Percentiles rank a stretch among this genome's conserved stretches.
phyloP scores from a whole-genome alignment of 1,140 invertebrate species.

The Drosophila mauritiana region DNA sequence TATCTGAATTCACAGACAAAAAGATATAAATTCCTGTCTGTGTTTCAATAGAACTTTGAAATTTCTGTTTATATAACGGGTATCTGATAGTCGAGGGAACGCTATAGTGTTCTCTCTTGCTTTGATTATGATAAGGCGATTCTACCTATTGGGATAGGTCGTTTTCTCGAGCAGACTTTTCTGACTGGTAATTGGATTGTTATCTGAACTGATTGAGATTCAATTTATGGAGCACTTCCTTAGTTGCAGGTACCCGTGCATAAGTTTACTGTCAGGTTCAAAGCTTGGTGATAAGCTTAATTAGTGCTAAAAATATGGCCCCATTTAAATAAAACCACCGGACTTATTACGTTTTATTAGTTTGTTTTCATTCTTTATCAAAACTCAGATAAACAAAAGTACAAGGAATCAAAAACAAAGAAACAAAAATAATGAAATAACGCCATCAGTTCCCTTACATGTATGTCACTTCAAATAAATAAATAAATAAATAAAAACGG shows the following conservation, averaged over 20 bases:
- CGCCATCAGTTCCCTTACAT: not conserved
- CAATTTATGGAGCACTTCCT: constrained; percentile 43
- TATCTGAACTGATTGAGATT: constrained; percentile 25
- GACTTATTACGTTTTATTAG: constrained; percentile 28
- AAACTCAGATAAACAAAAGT: not conserved
- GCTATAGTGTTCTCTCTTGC: not conserved
- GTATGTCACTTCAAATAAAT: not conserved
- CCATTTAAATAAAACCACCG: constrained; percentile 27
- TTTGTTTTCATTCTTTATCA: constrained; percentile 19
- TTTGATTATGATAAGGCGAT: not conserved
- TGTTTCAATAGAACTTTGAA: too few species aligned
- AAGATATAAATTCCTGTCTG: too few species aligned
- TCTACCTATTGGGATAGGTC: constrained; percentile 22
- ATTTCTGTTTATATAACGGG: not conserved
- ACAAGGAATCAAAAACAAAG: not conserved
- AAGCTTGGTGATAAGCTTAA: not conserved
- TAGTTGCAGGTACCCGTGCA: not conserved
- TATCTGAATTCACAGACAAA: not conserved
- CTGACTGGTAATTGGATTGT: not conserved
- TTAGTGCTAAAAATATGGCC: constrained; percentile 19
- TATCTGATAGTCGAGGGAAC: not conserved
- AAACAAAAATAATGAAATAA: not conserved
- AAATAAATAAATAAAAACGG: too few species aligned
- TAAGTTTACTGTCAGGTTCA: too few species aligned
- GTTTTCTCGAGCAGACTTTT: constrained; percentile 2